A percentile compares a stretch with the other conserved stretches of the same genome.
Conservation (phyloP, 2,888 invertebrate genomes). For the Aspidapion aeneum region DNA sequence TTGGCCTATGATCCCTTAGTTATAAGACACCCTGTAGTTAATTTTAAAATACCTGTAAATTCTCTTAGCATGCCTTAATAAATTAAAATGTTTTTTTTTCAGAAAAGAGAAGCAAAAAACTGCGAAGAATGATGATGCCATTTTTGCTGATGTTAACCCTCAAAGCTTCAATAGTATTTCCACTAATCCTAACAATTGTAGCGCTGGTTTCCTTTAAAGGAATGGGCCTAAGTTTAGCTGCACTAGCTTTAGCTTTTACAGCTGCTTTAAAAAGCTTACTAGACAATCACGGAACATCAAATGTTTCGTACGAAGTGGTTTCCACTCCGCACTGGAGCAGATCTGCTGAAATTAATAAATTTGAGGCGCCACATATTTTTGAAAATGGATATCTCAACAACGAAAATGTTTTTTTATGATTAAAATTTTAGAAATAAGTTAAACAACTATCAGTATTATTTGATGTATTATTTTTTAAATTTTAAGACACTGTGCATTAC, state of each 20-base stretch:
- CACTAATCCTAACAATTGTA: constrained; percentile 57
- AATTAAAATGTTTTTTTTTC: constrained; percentile 38
- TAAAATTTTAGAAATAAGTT: no score
- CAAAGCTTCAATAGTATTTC: constrained; percentile 59
- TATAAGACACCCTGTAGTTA: no score
- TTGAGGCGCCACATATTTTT: no score
- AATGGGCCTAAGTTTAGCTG: constrained; percentile 58
- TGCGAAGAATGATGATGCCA: constrained; percentile 61
- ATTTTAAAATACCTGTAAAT: no score
- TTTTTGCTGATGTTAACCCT: constrained; percentile 59
- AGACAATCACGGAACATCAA: constrained; percentile 34
- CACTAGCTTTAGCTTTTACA: constrained; percentile 57
- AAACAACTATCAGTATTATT: no score
- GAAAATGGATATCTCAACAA: no score
- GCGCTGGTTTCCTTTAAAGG: constrained; percentile 64
- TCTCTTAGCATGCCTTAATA: no score
- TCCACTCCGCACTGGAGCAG: constrained; percentile 42
- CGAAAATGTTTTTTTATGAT: no score
- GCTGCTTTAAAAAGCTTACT: constrained; percentile 42
- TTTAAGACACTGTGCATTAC: no score
- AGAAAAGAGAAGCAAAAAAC: constrained; percentile 57
- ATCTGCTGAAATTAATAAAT: constrained; percentile 3
- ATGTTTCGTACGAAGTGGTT: constrained; percentile 44
- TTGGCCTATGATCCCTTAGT: no score
- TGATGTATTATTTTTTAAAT: no score